Evolutionary conservation across 1,140 invertebrate species (phyloP).

Genomic region (Battus philenor): DNA sequence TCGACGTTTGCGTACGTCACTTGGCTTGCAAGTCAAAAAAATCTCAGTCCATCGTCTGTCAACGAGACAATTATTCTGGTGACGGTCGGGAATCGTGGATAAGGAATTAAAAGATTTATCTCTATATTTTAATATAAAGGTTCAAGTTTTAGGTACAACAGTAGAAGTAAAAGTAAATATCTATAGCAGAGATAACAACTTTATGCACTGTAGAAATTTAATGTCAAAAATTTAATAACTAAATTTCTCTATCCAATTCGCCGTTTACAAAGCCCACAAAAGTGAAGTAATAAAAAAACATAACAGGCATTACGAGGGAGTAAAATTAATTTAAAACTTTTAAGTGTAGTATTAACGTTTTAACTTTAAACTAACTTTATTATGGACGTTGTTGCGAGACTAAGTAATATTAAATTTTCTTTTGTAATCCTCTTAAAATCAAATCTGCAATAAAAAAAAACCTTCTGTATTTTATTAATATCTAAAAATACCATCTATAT

Average conservation of each 20-base stretch:
- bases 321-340: constrained; percentile 16
- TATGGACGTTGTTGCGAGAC: background rate
- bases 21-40: no score
- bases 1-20: no score
- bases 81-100: background rate
- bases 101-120: background rate
- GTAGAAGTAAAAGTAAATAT: no score
- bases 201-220: no score
- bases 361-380: constrained; percentile 9
- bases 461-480: no score
- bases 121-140: no score
- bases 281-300: constrained; percentile 12
- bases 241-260: background rate
- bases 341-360: constrained; percentile 15
- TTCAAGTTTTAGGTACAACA: no score
- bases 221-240: background rate
- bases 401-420: background rate
- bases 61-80: no score
- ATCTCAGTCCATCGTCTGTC: background rate
- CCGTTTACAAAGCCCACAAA: background rate
- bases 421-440: no score
- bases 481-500: no score
- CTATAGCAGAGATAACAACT: no score
- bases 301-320: constrained; percentile 4
- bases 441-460: no score